Base-by-base conservation (phyloP, 2,888 invertebrate species). In the Brachypalpus laphriformis region DNA sequence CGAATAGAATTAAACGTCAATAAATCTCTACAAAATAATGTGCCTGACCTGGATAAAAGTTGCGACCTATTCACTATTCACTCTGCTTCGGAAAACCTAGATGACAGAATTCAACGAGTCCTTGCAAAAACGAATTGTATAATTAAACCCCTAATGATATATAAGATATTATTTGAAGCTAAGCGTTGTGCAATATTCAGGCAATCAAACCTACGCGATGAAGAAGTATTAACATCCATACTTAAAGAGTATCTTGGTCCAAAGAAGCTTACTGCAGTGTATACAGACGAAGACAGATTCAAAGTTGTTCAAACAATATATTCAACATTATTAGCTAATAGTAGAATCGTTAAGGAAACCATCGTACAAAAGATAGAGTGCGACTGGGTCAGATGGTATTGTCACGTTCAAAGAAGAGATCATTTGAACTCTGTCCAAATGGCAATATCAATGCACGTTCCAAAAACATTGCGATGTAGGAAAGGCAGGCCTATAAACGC, bases 1-100 rank as follows among this genome's bases (percentile, higher is more conserved):
- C 16, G 49, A 71, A 51, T 51, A 37, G 37, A 57, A 20, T 11
- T 45, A 6, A 31, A 72, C 3, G 5, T 31, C 2, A 61, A 34
- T 11, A 20, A 59, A 45, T 45, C 25, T 9, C 3, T 20, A 22
- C 34, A 61, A 1, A 76, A 66, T 28, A 59, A 59, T n/a, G 20
- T 18, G n/a, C 18, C 18, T 8, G 45, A 70, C 18, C 22, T 54
- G 14, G 49, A 74, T 14, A 8, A 0, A 14, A 47, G 8, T 42
- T 54, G 42, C 1, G 70, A n/a, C 34, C 1, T 34, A n/a, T 61
- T 45, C 20, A 59, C 72, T 11, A 22, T 74, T 40, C 68, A 83
- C 11, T 78, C 74, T 31, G 68, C 51, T 1, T 2, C n/a, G 11
- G 63, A 72, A 51, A 76, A 77, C 14, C 18, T 82, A 3, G 47